phyloP scores from a whole-genome alignment of 2,113 vertebrate species.

The Triplophysa tibetana region DNA sequence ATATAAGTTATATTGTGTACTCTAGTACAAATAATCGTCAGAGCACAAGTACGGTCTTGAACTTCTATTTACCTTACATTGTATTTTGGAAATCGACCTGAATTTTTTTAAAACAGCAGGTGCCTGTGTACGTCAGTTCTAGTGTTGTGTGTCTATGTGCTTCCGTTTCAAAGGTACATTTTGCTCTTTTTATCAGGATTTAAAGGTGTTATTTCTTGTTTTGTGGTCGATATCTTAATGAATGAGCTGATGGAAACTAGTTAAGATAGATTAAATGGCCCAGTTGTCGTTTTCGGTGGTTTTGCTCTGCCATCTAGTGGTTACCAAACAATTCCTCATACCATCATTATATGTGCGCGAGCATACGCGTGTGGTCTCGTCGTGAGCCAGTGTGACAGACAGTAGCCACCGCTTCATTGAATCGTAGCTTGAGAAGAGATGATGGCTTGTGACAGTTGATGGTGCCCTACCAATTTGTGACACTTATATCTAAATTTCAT shows the following conservation, averaged over 20 bases:
- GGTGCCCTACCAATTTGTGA: conserved; percentile 59
- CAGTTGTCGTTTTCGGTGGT: conserved; percentile 37
- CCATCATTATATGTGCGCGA: not conserved
- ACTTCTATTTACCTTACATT: too few relatives aligned
- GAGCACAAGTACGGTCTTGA: too few relatives aligned
- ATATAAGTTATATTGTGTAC: too few relatives aligned
- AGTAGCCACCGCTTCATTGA: conserved; percentile 44
- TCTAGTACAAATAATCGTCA: too few relatives aligned
- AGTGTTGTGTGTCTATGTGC: not conserved
- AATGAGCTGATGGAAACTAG: not conserved
- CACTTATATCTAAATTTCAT: conserved; percentile 54
- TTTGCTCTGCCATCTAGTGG: conserved; percentile 73
- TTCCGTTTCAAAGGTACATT: not conserved
- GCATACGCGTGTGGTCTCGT: not conserved
- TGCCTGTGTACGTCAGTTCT: not conserved
- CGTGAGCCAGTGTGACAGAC: conserved; percentile 37
- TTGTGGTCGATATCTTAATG: not conserved
- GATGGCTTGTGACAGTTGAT: conserved; percentile 68
- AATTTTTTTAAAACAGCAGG: not conserved
- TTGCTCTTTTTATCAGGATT: not conserved
- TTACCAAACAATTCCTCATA: not conserved
- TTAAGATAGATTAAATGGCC: not conserved
- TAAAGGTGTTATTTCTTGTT: not conserved
- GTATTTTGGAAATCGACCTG: not conserved
- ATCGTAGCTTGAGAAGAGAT: conserved; percentile 56